Evolutionary conservation across 2,888 invertebrate genomes (phyloP).

Genomic region (Thymelicus lineola): DNA sequence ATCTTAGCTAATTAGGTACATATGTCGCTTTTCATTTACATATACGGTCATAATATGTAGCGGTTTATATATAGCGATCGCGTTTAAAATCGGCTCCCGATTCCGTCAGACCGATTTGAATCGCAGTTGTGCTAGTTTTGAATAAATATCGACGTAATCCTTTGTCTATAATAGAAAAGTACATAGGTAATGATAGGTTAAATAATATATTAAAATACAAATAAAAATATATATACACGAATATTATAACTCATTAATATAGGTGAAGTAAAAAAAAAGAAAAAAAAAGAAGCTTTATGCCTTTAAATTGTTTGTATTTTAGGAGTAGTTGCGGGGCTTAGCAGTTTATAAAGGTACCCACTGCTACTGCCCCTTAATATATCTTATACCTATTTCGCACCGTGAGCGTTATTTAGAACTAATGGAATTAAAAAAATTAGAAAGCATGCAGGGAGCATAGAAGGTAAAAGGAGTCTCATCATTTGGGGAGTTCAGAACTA

Average conservation of each 20-base stretch:
- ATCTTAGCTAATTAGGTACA: constrained; percentile 81
- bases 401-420: constrained; percentile 76
- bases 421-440: constrained; percentile 67
- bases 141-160: constrained; percentile 82
- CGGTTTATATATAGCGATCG: constrained; percentile 27
- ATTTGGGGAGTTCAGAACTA: too few relatives aligned
- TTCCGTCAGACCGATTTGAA: constrained; percentile 22
- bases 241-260: constrained; percentile 79
- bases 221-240: constrained; percentile 85
- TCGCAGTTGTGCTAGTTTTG: constrained; percentile 44
- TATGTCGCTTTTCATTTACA: constrained; percentile 69
- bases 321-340: constrained; percentile 69
- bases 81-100: constrained; percentile 15
- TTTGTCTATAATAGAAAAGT: constrained; percentile 80
- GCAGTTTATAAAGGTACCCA: constrained; percentile 70
- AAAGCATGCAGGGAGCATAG: constrained; percentile 46
- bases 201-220: constrained; percentile 78
- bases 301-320: constrained; percentile 82
- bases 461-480: neutral
- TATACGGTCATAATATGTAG: constrained; percentile 43
- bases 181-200: constrained; percentile 78
- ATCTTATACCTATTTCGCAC: constrained; percentile 71
- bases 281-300: constrained; percentile 79
- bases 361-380: constrained; percentile 61
- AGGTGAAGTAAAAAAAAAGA: constrained; percentile 72